Base-by-base conservation (phyloP, 1,140 invertebrate species). In the Drosophila triauraria region DNA sequence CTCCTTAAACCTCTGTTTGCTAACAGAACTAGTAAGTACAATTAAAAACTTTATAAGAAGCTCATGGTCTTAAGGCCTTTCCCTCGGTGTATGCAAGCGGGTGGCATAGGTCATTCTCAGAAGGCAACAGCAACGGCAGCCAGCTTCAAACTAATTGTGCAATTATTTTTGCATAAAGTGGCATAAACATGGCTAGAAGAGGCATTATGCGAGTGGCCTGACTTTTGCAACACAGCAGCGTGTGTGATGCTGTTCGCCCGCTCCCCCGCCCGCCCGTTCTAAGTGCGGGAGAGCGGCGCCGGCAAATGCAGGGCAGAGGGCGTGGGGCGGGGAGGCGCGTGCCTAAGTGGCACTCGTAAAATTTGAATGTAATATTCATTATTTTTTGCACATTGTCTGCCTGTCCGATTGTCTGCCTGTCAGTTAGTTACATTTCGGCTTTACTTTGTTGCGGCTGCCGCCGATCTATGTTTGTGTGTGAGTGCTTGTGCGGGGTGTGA, bases 101-200 rank as follows among this genome's bases (percentile, higher is more conserved):
- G 35, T 56, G 70, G 44, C 65, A 72, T 40, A 38, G 70, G 70
- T 74, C 70, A 74, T 60, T 48, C 69, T 72, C 42, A 70, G 43
- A 58, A 60, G 69, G 61, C 76, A 57, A 23, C 67, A 56, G 71
- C 71, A 68, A 68, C 68, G 44, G 48, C 69, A 75, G 77, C 64
- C 83, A 87, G 84, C 83, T 88, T 88, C 91, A 91, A 92, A 92
- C 91, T 92, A 92, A 92, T 92, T 92, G 91, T 91, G 91, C 91
- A 92, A 92, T 92, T 92, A 92, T 92, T 92, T 92, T 92, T 92
- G 91, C 91, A 92, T 92, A 92, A 92, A 92, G 91, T 92, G 91
- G 91, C 90, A 92, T 92, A 92, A 92, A 92, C 91, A 92, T 87
- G 79, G 75, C 81, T 87, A 85, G 91, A 91, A 92, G 91, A 80